A percentile compares a stretch with the other conserved stretches of the same genome.
phyloP scores from a whole-genome alignment of 1,140 invertebrate species.

The Lordiphosa clarofinis region DNA sequence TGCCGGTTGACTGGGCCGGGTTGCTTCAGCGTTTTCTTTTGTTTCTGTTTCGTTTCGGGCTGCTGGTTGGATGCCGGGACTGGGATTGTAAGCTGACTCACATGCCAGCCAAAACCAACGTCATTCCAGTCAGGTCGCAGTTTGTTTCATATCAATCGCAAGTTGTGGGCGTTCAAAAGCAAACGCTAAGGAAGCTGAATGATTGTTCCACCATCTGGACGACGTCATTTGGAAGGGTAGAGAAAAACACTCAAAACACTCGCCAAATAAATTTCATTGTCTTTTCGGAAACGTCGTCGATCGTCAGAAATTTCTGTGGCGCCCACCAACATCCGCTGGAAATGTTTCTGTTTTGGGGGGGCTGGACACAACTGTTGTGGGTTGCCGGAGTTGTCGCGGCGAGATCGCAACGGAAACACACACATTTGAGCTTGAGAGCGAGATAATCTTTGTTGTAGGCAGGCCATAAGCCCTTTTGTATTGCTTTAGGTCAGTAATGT shows the following conservation, averaged over 20 bases:
- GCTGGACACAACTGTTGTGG: conserved; percentile 22
- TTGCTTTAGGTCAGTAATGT: conserved; percentile 68
- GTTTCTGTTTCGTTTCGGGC: conserved; percentile 10
- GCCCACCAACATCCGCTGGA: conserved; percentile 64
- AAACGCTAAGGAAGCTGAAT: conserved; percentile 26
- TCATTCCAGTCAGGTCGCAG: conserved; percentile 43
- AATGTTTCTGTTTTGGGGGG: conserved; percentile 45
- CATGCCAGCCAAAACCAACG: conserved; percentile 24
- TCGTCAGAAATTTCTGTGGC: conserved; percentile 41
- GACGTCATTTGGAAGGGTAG: conserved; percentile 2
- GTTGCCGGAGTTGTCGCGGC: conserved; percentile 8
- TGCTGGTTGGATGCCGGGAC: conserved; percentile 21
- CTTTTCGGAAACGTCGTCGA: conserved; percentile 45
- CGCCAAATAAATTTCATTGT: conserved; percentile 21
- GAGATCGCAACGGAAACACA: conserved; percentile 32
- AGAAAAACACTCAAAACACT: conserved; percentile 15
- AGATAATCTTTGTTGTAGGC: conserved; percentile 12
- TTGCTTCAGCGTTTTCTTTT: conserved; percentile 6
- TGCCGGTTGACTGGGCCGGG: conserved; percentile 12
- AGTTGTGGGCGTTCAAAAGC: conserved; percentile 35
- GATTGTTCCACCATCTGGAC: conserved; percentile 23
- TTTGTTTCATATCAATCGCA: conserved; percentile 62
- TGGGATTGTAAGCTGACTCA: conserved; percentile 15
- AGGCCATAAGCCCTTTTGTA: conserved; percentile 33
- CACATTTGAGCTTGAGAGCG: background rate